Evolutionary conservation across 2,888 invertebrate genomes (phyloP).

Genomic region (Leptarthrus brevirostris): DNA sequence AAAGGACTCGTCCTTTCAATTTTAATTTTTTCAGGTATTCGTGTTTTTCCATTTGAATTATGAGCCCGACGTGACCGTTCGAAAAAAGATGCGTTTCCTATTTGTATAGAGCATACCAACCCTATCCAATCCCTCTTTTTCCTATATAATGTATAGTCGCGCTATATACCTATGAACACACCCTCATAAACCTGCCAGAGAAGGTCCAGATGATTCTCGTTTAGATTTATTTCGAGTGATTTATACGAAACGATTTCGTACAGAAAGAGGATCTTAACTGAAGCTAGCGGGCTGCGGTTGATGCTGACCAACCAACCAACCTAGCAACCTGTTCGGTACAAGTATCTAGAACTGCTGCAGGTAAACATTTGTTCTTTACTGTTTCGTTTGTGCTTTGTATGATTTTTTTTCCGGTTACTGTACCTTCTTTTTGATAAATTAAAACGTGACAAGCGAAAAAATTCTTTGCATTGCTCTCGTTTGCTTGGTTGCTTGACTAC

Average conservation of each 20-base stretch:
- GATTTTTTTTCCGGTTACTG: conserved; percentile 6
- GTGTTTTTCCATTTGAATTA: conserved; percentile 22
- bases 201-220: conserved; percentile 13
- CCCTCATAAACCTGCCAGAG: background rate
- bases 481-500: background rate
- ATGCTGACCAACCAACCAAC: conserved; percentile 19
- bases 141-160: background rate
- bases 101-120: conserved; percentile 15
- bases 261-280: background rate
- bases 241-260: conserved; percentile 16
- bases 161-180: background rate
- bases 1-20: background rate
- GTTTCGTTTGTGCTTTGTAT: conserved; percentile 8
- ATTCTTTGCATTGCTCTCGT: conserved; percentile 7
- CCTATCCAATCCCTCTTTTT: background rate
- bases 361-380: conserved; percentile 16
- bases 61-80: conserved; percentile 1
- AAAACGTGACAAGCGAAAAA: conserved; percentile 31
- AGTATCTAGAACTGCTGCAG: conserved; percentile 8
- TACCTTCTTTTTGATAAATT: conserved; percentile 40
- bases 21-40: conserved; percentile 39
- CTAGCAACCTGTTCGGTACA: background rate
- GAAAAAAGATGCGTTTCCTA: background rate
- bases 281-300: background rate
- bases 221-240: conserved; percentile 41